These are phyloP conservation scores for Dermatemys mawii DNA, from an alignment of 2,113 vertebrate species.

Conservation along the genomic window DNA sequence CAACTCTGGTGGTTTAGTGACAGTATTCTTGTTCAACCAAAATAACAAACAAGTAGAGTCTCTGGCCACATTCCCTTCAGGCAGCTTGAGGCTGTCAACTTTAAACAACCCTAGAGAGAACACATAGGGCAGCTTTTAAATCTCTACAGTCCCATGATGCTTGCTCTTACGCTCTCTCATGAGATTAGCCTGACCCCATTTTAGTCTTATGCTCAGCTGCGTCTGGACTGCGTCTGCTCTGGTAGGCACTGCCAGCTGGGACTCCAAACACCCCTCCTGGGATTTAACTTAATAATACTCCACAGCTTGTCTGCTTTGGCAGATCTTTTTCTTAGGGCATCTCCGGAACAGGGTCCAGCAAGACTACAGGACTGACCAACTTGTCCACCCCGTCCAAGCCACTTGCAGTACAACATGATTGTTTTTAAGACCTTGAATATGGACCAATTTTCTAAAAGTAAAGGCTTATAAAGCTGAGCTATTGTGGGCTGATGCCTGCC, in stretches of 20 bases:
- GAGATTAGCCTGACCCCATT: neutral
- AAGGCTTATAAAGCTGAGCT: neutral
- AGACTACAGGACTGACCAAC: neutral
- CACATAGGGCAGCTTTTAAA: rapidly evolving
- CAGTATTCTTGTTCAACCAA: neutral
- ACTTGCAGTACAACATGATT: no score
- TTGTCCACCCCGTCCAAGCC: neutral
- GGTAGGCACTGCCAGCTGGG: neutral
- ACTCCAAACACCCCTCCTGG: neutral
- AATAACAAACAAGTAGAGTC: neutral
- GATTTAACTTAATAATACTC: neutral
- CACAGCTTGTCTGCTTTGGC: neutral
- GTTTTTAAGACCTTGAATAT: neutral
- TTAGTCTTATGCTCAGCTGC: neutral
- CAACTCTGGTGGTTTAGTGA: rapidly evolving
- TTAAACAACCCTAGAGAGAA: neutral
- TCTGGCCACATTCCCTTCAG: neutral
- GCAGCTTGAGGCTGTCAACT: neutral
- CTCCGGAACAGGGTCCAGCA: neutral
- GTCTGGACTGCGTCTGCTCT: neutral
- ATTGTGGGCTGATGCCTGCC: neutral
- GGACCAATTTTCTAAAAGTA: neutral
- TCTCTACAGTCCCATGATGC: neutral
- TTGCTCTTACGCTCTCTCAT: neutral
- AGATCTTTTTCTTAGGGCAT: neutral